Base-by-base conservation (phyloP, 1,140 invertebrate genomes). In the Brachionus angularis region DNA sequence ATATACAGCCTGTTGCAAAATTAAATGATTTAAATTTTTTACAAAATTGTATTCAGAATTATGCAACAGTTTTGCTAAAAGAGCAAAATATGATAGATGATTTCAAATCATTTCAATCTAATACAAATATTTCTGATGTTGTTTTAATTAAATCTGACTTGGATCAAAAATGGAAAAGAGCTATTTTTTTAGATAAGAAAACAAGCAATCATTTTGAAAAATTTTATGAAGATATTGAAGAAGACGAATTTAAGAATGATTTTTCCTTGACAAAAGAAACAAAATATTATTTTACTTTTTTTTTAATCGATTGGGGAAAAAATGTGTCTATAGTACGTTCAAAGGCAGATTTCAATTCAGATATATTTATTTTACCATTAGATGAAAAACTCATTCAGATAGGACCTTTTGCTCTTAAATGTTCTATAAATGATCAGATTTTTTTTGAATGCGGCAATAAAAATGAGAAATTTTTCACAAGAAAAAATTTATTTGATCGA, bases 391-490 rank as follows among this genome's bases (percentile, higher is more conserved):
- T 67, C 12, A 50, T 12, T 29, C 42, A 42, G n/a, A 46, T 67
- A 7, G 62, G 62, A 12, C 36, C 21, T 18, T 67, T 67, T 67
- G 62, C 62, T 5, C 31, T 67, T 12, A 67, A 67, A 33, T 67
- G 62, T 23, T 34, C 33, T 47, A 67, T 67, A 50, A 67, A 16
- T 18, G 62, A 49, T 23, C 62, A 67, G 36, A 29, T 27, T 47
- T 8, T 14, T 14, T 16, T 36, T 23, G 14, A 10, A 42, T n/a
- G 16, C 39, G 16, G 14, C 2, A 42, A 42, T n/a, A 16, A 39
- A 42, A 39, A 7, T 36, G 14, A 55, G 33, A 10, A 2, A 58
- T 39, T 18, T 21, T n/a, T n/a, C n/a, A n/a, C n/a, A 25, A 18
- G 53, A 36, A 46, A 21, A 46, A 7, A 14, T 0, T 21, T 50